phyloP scores from a whole-genome alignment of 2,113 vertebrate genomes.

The Ia io region DNA sequence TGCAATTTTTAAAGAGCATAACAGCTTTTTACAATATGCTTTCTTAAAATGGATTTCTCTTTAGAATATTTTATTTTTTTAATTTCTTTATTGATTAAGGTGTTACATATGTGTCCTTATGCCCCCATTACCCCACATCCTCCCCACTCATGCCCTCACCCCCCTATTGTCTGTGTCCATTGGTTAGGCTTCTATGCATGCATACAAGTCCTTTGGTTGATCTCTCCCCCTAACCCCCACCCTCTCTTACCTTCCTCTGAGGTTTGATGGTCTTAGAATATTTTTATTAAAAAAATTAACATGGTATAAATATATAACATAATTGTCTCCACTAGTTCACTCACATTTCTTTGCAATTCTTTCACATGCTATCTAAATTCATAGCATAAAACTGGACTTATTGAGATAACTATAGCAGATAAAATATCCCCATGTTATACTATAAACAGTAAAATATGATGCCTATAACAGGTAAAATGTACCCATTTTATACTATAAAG shows the following conservation, averaged over 20 bases:
- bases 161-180: too few species aligned
- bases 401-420: background rate
- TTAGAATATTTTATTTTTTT: background rate
- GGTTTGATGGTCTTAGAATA: background rate
- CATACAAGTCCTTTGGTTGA: too few species aligned
- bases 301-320: background rate
- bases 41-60: background rate
- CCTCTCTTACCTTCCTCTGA: too few species aligned
- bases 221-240: too few species aligned
- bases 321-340: background rate
- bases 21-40: background rate
- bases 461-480: background rate
- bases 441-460: background rate
- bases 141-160: too few species aligned
- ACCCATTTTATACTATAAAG: background rate
- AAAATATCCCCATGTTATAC: background rate
- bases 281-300: background rate
- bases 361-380: background rate
- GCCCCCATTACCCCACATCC: too few species aligned
- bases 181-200: too few species aligned
- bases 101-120: too few species aligned
- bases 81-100: too few species aligned
- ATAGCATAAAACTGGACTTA: background rate
- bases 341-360: background rate
- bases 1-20: background rate